Evolutionary conservation across 2,888 invertebrate genomes (phyloP).

Genomic region (Perdita meconis): DNA sequence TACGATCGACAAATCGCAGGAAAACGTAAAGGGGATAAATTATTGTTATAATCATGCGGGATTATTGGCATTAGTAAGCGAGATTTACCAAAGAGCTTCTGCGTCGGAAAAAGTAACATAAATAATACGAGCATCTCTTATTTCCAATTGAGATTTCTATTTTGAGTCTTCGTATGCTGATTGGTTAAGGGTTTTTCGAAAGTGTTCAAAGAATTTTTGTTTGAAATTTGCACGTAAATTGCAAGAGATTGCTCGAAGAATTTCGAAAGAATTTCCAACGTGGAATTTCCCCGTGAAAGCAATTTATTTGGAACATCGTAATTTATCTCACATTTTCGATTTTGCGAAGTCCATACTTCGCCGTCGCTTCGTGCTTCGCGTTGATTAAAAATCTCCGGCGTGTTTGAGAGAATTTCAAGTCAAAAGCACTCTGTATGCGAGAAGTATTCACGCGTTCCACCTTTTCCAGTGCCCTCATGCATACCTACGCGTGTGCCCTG

Average conservation of each 20-base stretch:
- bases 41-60: not conserved
- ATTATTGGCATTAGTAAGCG: not conserved
- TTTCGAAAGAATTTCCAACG: not conserved
- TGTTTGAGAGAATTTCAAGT: slow-evolving; percentile 25
- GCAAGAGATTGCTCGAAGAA: not conserved
- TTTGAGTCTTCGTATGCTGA: not conserved
- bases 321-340: not conserved
- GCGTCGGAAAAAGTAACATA: too few species aligned
- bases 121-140: not conserved
- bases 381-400: slow-evolving; percentile 32
- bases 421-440: slow-evolving; percentile 14
- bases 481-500: slow-evolving; percentile 14
- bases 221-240: slow-evolving; percentile 1
- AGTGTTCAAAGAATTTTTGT: not conserved
- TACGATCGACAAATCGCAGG: not conserved
- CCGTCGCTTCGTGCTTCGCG: slow-evolving; percentile 6
- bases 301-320: not conserved
- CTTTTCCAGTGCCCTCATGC: slow-evolving; percentile 15
- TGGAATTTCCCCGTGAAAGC: not conserved
- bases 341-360: not conserved
- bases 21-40: too few species aligned
- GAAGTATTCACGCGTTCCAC: slow-evolving; percentile 11
- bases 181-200: not conserved
- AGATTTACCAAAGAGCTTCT: not conserved
- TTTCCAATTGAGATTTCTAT: not conserved